Conservation (phyloP, 2,113 vertebrate species). For the Plestiodon gilberti region DNA sequence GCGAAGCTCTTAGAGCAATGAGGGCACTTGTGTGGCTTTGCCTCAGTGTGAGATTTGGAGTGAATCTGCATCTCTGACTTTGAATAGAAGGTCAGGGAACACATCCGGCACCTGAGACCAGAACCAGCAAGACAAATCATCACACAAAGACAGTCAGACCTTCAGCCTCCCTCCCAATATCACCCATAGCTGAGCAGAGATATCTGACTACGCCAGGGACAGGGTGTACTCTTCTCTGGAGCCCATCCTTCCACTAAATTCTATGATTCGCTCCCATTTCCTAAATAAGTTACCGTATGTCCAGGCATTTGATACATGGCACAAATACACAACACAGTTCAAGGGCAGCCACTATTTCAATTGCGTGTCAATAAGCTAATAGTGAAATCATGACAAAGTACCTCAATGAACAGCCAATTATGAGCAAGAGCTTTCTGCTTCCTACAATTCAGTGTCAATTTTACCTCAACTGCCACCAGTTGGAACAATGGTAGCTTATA, state of each 20-base stretch:
- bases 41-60: conserved; percentile 95
- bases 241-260: not conserved
- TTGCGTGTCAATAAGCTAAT: not conserved
- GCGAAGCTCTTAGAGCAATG: conserved; percentile 98
- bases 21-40: conserved; percentile 98
- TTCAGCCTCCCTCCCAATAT: not conserved
- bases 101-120: conserved; percentile 97
- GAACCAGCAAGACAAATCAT: conserved; percentile 61
- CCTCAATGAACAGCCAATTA: not conserved
- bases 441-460: not conserved
- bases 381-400: not conserved
- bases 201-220: conserved; percentile 9
- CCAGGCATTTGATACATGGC: not conserved
- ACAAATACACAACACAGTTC: not conserved
- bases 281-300: not conserved
- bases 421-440: not conserved
- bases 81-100: conserved; percentile 98
- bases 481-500: not conserved
- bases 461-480: not conserved
- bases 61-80: conserved; percentile 99
- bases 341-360: not conserved
- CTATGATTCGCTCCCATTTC: not conserved
- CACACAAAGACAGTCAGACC: not conserved
- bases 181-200: conserved; percentile 7
- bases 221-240: accelerated